Conservation (phyloP, 1,140 invertebrate genomes). For the Tetramorium alpestre region DNA sequence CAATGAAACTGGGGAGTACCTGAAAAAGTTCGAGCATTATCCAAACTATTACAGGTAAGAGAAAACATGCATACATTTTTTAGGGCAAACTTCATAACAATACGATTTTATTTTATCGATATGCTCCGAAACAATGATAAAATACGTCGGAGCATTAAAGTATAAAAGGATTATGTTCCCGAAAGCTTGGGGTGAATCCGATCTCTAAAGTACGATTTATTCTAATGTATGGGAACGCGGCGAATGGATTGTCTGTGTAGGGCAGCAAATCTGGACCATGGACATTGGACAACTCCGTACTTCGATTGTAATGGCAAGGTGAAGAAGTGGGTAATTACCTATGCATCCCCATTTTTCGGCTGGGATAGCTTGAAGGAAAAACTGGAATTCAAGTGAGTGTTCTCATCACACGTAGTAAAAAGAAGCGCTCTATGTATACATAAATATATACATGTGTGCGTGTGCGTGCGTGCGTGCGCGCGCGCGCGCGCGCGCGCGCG, state of each 20-base stretch:
- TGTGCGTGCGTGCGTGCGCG: not conserved
- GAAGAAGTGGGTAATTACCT: conserved; percentile 98
- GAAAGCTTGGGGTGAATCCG: conserved; percentile 10
- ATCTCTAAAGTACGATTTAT: conserved; percentile 79
- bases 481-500: no score
- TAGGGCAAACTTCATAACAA: not conserved
- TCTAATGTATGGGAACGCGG: conserved; percentile 79
- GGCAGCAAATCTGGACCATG: conserved; percentile 94
- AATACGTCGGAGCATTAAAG: not conserved
- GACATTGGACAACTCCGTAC: conserved; percentile 97
- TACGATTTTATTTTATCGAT: conserved; percentile 7
- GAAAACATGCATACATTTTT: not conserved
- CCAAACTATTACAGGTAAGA: conserved; percentile 93
- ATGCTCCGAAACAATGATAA: not conserved
- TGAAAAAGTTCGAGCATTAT: conserved; percentile 95
- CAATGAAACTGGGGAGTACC: conserved; percentile 93
- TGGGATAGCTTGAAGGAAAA: conserved; percentile 96
- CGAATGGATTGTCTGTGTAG: conserved; percentile 80
- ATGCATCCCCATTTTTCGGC: conserved; percentile 98
- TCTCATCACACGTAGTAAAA: conserved; percentile 10
- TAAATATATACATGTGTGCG: not conserved
- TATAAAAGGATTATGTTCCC: conserved; percentile 47
- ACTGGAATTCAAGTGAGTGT: conserved; percentile 97
- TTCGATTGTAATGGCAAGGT: conserved; percentile 97
- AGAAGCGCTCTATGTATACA: not conserved